Base-by-base conservation (phyloP, 2,797 vertebrate species). In the Epinephelus malabaricus region DNA sequence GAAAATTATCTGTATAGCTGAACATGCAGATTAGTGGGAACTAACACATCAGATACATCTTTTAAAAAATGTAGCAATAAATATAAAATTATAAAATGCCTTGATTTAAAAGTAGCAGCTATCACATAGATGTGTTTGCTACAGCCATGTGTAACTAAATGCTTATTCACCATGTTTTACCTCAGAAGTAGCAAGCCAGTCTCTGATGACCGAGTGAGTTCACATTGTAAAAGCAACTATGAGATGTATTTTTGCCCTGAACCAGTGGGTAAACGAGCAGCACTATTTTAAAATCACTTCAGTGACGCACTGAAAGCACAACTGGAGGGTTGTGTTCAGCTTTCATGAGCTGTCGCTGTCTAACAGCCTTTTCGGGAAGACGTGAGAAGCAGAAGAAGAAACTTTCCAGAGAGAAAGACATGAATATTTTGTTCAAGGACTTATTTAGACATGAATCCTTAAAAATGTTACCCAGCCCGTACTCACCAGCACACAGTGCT, bases 281-380 rank as follows among this genome's bases (percentile, higher is more conserved):
- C 46, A 56, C 70, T 85, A 80, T 76, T 82, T 79, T 74, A 40
- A 58, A 82, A 74, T 49, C 70, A 67, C 15, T 40, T 69, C 71
- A 71, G 69, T n/a, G 70, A 46, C 56, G 51, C 50, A 53, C 50
- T 13, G 30, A 72, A 74, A 79, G 19, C 71, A 65, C 34, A 46
- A 66, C 81, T 78, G 60, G 64, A 73, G 76, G 67, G 34, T 38
- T 75, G 55, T 63, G 68, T 69, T 80, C 2, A 53, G 64, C 53
- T 69, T 78, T 62, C 51, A 23, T n/a, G 38, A 75, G 62, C 73
- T n/a, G 64, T 3, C 27, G 55, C 61, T 67, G 63, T 72, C 50
- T 50, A 50, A 68, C 38, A 55, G 53, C 38, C 59, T 70, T 73
- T 59, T 63, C 6, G 9, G 43, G 8, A 58, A 61, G 19, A 65